Evolutionary conservation across 2,888 invertebrate genomes (phyloP).

Genomic region (Andrena bicolor): DNA sequence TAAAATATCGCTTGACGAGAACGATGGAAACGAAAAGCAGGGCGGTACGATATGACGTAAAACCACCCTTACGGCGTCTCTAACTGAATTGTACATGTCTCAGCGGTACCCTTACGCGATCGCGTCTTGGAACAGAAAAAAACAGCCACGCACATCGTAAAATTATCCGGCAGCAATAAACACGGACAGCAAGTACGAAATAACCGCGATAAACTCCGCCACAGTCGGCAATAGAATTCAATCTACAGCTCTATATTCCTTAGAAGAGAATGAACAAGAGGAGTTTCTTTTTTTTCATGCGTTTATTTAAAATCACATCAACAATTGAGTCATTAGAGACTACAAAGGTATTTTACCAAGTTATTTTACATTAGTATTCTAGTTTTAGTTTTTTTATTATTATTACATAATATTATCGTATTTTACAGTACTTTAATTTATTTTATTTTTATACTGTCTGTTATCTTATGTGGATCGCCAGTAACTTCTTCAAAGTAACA

Average conservation of each 20-base stretch:
- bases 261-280: too few species aligned
- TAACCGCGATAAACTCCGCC: slow-evolving; percentile 68
- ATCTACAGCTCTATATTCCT: neutral
- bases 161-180: slow-evolving; percentile 75
- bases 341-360: too few species aligned
- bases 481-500: too few species aligned
- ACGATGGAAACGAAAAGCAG: slow-evolving; percentile 33
- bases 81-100: slow-evolving; percentile 80
- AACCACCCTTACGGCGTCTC: slow-evolving; percentile 73
- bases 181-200: slow-evolving; percentile 66
- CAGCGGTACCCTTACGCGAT: slow-evolving; percentile 68
- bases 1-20: slow-evolving; percentile 76
- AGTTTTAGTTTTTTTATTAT: too few species aligned
- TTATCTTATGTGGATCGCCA: too few species aligned
- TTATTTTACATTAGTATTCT: too few species aligned
- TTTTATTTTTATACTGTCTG: too few species aligned
- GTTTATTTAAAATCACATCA: too few species aligned
- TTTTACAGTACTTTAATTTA: too few species aligned
- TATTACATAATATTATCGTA: too few species aligned
- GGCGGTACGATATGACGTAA: slow-evolving; percentile 77
- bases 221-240: slow-evolving; percentile 35
- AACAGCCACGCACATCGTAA: slow-evolving; percentile 68
- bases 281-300: neutral
- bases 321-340: too few species aligned
- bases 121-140: slow-evolving; percentile 46